A percentile compares a stretch with the other conserved stretches of the same genome.
These are phyloP conservation scores for Euplexia lucipara DNA, from an alignment of 2,888 invertebrate species.

Conservation along the genomic window DNA sequence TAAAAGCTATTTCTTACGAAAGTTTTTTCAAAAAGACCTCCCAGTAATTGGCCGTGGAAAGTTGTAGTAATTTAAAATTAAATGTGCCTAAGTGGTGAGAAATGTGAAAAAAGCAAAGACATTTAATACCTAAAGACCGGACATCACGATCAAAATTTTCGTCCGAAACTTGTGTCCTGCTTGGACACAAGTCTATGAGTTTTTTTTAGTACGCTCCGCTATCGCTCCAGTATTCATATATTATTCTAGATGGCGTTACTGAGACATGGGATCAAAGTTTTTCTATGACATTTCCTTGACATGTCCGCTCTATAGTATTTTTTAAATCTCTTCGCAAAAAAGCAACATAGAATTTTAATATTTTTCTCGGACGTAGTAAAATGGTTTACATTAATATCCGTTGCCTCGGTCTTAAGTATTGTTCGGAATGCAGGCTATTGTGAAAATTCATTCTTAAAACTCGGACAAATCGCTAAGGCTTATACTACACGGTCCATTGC, in stretches of 20 bases:
- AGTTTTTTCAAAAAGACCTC: conserved; percentile 29
- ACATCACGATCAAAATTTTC: too few relatives aligned
- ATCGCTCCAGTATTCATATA: too few relatives aligned
- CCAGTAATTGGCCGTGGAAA: conserved; percentile 25
- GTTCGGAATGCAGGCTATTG: conserved; percentile 51
- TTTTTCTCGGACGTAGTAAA: conserved; percentile 37
- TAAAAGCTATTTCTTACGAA: conserved; percentile 34
- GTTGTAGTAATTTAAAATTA: conserved; percentile 7
- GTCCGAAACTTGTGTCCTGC: too few relatives aligned
- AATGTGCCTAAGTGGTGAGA: background rate
- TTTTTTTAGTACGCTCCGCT: too few relatives aligned
- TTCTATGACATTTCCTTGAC: too few relatives aligned
- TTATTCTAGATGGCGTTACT: too few relatives aligned
- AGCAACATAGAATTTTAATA: conserved; percentile 18
- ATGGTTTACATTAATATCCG: conserved; percentile 48
- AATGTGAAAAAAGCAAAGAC: too few relatives aligned
- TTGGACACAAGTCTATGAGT: too few relatives aligned
- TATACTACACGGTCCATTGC: conserved; percentile 9
- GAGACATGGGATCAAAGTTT: too few relatives aligned
- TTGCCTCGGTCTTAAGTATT: conserved; percentile 40
- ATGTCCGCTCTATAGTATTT: too few relatives aligned
- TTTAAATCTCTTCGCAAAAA: too few relatives aligned
- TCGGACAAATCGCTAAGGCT: conserved; percentile 30
- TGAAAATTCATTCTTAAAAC: conserved; percentile 39
- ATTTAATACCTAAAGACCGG: too few relatives aligned